Conservation (phyloP, 2,797 vertebrate genomes). For the Sandelia bainsii region DNA sequence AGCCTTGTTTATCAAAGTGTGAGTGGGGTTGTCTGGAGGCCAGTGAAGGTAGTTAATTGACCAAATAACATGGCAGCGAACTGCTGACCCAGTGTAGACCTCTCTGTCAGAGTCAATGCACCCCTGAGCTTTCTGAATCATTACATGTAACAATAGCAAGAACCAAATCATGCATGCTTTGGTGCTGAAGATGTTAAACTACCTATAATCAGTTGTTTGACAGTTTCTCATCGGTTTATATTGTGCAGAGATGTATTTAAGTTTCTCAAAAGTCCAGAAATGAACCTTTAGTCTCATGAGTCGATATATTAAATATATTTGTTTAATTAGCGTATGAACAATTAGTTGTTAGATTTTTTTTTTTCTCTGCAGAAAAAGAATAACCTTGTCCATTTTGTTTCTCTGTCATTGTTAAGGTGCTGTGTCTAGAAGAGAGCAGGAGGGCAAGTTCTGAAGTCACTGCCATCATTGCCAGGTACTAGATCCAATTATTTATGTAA, state of each 20-base stretch:
- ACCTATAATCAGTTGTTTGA: not conserved
- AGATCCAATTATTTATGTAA: not conserved
- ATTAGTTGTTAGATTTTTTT: not conserved
- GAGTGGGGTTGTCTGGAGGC: conserved; percentile 2
- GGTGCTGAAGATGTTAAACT: not conserved
- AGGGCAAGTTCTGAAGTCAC: not conserved
- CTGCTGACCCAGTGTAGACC: conserved; percentile 19
- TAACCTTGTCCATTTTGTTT: not conserved
- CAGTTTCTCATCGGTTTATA: not conserved
- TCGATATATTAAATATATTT: not conserved
- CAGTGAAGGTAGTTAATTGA: conserved; percentile 9
- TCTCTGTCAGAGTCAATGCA: not conserved
- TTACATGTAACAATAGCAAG: not conserved
- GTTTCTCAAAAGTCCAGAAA: too few relatives aligned
- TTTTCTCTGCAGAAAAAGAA: not conserved
- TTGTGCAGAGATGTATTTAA: too few relatives aligned
- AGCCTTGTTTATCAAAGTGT: conserved; percentile 12
- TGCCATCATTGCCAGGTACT: not conserved
- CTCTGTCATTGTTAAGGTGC: not conserved
- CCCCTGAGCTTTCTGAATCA: not conserved
- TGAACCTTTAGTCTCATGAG: too few relatives aligned
- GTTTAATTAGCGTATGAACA: not conserved
- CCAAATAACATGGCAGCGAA: conserved; percentile 1
- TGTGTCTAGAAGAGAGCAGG: not conserved
- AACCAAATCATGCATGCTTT: not conserved